These are phyloP conservation scores for Limnephilus lunatus DNA, from an alignment of 2,888 invertebrate species.

Conservation along the genomic window DNA sequence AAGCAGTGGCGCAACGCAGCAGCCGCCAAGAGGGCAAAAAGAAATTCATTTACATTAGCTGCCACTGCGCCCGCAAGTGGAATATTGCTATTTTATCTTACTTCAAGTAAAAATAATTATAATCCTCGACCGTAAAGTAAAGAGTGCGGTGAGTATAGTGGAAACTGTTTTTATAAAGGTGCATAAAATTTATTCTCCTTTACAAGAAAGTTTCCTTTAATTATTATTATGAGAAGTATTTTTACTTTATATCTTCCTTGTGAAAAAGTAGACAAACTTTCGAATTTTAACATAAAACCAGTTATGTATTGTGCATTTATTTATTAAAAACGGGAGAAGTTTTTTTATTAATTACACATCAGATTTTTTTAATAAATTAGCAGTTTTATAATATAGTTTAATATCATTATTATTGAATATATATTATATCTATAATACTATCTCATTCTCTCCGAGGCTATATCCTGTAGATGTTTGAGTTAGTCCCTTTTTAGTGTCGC, in stretches of 20 bases:
- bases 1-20: background rate
- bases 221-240: background rate
- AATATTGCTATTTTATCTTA: slow-evolving; percentile 19
- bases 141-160: background rate
- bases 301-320: too few species aligned
- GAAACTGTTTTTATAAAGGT: background rate
- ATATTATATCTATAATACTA: too few species aligned
- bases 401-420: too few species aligned
- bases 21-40: background rate
- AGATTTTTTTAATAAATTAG: too few species aligned
- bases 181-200: background rate
- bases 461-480: too few species aligned
- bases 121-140: background rate
- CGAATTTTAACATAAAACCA: too few species aligned
- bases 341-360: too few species aligned
- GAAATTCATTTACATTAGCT: slow-evolving; percentile 17
- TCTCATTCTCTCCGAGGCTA: too few species aligned
- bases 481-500: too few species aligned
- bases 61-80: slow-evolving; percentile 20
- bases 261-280: too few species aligned
- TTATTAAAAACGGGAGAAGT: too few species aligned
- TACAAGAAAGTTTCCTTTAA: background rate
- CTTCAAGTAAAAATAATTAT: slow-evolving; percentile 24
- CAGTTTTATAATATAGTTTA: too few species aligned
- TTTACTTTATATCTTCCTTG: background rate